These are phyloP conservation scores for Leptopilina drosophilae DNA, from an alignment of 2,888 invertebrate species.

Conservation along the genomic window DNA sequence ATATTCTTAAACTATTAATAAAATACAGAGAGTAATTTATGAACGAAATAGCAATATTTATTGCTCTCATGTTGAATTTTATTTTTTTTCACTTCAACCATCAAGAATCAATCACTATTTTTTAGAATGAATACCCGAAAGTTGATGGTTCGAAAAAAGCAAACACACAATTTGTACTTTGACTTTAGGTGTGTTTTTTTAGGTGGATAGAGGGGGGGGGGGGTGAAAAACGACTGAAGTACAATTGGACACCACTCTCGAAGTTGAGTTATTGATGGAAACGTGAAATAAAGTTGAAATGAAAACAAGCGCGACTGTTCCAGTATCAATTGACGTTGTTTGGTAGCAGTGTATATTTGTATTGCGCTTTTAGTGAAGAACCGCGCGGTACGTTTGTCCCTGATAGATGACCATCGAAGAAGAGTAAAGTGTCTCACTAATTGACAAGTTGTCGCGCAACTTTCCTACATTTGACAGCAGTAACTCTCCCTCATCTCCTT, in stretches of 20 bases:
- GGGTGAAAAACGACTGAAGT: conserved; percentile 12
- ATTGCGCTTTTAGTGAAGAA: conserved; percentile 13
- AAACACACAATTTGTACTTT: conserved; percentile 1
- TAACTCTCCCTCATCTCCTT: conserved; percentile 3
- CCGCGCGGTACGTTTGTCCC: conserved; percentile 34
- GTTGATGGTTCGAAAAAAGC: not conserved
- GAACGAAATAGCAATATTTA: too few relatives aligned
- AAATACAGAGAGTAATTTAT: too few relatives aligned
- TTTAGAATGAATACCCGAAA: too few relatives aligned
- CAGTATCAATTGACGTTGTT: conserved; percentile 17
- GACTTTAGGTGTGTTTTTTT: not conserved
- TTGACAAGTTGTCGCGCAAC: conserved; percentile 50
- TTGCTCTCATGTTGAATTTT: too few relatives aligned
- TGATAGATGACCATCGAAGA: conserved; percentile 49
- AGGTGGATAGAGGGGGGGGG: too few relatives aligned
- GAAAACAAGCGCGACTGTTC: conserved; percentile 14
- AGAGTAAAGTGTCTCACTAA: conserved; percentile 52
- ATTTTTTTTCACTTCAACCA: too few relatives aligned
- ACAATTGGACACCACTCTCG: not conserved
- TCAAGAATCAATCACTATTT: too few relatives aligned
- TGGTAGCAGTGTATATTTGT: not conserved
- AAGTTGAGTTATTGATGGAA: conserved; percentile 1
- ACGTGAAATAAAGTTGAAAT: conserved; percentile 27
- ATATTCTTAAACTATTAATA: too few relatives aligned
- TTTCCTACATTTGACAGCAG: conserved; percentile 37